Percentiles rank a stretch among this genome's conserved stretches.
phyloP scores from a whole-genome alignment of 2,888 invertebrate genomes.

The Netelia fuscicornis region DNA sequence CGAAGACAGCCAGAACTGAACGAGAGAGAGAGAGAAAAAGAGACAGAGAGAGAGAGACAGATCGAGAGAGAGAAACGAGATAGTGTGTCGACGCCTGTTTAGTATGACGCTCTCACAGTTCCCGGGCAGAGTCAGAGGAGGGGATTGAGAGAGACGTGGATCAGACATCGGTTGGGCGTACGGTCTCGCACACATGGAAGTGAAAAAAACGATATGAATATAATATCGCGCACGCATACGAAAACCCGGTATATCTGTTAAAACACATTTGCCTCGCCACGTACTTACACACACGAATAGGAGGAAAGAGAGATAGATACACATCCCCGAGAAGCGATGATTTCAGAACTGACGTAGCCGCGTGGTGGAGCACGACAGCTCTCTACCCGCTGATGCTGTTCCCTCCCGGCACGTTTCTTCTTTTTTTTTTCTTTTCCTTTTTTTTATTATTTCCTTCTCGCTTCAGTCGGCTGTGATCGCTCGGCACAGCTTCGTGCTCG shows the following conservation, averaged over 20 bases:
- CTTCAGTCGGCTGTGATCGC: slow-evolving; percentile 62
- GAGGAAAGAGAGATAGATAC: not conserved
- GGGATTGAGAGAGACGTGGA: slow-evolving; percentile 58
- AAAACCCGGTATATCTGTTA: no score
- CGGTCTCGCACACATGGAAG: not conserved
- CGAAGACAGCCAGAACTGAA: no score
- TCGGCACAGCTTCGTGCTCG: slow-evolving; percentile 55
- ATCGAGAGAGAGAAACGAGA: not conserved
- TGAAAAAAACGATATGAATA: no score
- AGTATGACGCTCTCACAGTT: slow-evolving; percentile 36
- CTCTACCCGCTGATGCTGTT: slow-evolving; percentile 19
- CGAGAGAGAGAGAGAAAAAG: no score
- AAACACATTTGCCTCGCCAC: not conserved
- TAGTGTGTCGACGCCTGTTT: slow-evolving; percentile 15
- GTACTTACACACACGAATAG: not conserved
- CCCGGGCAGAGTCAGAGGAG: slow-evolving; percentile 34
- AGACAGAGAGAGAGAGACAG: no score
- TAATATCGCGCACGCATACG: no score
- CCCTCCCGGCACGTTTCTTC: slow-evolving; percentile 26
- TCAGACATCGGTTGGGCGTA: slow-evolving; percentile 63
- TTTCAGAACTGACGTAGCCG: slow-evolving; percentile 64
- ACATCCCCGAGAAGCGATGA: slow-evolving; percentile 55
- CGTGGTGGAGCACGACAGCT: slow-evolving; percentile 37
- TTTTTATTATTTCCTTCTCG: slow-evolving; percentile 1
- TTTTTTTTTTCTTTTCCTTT: not conserved